Evolutionary conservation across 2,888 invertebrate genomes (phyloP), one percentile per base, ranked within the genome.

Genomic region (Cosmia trapezina): DNA sequence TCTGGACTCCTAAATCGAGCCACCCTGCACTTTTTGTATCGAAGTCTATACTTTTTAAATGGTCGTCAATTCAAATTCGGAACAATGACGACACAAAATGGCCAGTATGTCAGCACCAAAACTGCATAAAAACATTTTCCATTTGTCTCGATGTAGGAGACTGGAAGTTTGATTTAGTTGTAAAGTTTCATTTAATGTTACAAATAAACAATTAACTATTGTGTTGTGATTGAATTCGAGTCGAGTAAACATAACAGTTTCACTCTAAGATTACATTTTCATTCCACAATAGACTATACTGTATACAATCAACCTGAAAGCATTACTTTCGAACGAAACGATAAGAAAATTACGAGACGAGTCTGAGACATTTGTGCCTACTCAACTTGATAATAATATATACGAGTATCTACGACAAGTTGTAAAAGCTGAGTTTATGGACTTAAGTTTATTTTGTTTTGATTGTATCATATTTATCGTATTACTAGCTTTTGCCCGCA

Each of bases 341-440:
- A 88, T 87, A 85, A 84, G 83, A 87, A 86, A 86, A 88, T 89
- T 87, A 87, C 81, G 83, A 81, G 80, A 84, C 83, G 65, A 83
- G 82, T 80, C 81, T 77, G 81, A 83, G 83, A 80, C 83, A 83
- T 82, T 82, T 82, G 73, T 83, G 81, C 83, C 70, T 78, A 79
- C 76, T 70, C 69, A 59, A 63, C 63, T 61, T 69, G 69, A 70
- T 83, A 63, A 83, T 68, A 75, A 74, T 80, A 61, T 28, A n/a
- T n/a, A n/a, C n/a, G n/a, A n/a, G n/a, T n/a, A 28, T 67, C 60
- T 57, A 51, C 65, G 69, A 83, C 65, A 67, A 78, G 51, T 70
- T 63, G 70, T 73, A 64, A 85, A 79, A 66, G 83, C 57, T 8
- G 59, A 73, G 45, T 84, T 77, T 70, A 81, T 68, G 61, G 71